Percentiles rank a stretch among this genome's conserved stretches.
phyloP scores from a whole-genome alignment of 2,797 vertebrate genomes.

The Ctenochaetus hawaiiensis region DNA sequence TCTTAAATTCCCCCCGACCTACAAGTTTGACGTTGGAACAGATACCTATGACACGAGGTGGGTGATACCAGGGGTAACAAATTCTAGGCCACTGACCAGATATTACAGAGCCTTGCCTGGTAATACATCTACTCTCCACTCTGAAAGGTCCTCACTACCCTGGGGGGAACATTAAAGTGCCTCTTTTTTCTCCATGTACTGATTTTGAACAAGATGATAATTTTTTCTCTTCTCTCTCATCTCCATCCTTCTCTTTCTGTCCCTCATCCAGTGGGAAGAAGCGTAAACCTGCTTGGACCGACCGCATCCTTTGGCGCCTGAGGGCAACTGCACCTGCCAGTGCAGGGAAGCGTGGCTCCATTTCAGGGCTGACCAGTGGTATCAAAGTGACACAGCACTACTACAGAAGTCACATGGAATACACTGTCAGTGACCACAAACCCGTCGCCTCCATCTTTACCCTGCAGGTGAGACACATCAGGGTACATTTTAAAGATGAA shows the following conservation, averaged over 20 bases:
- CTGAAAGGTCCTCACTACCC: conserved; percentile 53
- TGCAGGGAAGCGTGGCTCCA: conserved; percentile 77
- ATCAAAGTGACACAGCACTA: conserved; percentile 91
- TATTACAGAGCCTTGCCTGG: conserved; percentile 10
- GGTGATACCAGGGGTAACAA: conserved; percentile 34
- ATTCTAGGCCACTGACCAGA: conserved; percentile 49
- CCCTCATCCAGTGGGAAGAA: conserved; percentile 92
- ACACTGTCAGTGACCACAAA: conserved; percentile 95
- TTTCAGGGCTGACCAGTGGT: conserved; percentile 78
- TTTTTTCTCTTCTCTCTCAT: neutral
- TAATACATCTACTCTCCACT: conserved; percentile 15
- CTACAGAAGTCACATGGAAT: conserved; percentile 97
- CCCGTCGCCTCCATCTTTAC: conserved; percentile 96
- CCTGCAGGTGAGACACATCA: conserved; percentile 87
- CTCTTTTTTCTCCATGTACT: neutral
- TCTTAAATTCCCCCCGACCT: conserved; percentile 95
- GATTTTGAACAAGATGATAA: neutral
- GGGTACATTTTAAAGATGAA: neutral
- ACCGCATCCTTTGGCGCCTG: conserved; percentile 96
- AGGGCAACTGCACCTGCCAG: conserved; percentile 81
- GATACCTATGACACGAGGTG: conserved; percentile 97
- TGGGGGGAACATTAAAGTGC: neutral
- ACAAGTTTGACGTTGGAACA: conserved; percentile 98
- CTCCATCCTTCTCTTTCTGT: conserved; percentile 14
- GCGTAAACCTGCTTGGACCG: conserved; percentile 97